Evolutionary conservation across 2,797 vertebrate species (phyloP), one percentile per base, ranked within the genome.

Genomic region (Taeniopygia guttata): DNA sequence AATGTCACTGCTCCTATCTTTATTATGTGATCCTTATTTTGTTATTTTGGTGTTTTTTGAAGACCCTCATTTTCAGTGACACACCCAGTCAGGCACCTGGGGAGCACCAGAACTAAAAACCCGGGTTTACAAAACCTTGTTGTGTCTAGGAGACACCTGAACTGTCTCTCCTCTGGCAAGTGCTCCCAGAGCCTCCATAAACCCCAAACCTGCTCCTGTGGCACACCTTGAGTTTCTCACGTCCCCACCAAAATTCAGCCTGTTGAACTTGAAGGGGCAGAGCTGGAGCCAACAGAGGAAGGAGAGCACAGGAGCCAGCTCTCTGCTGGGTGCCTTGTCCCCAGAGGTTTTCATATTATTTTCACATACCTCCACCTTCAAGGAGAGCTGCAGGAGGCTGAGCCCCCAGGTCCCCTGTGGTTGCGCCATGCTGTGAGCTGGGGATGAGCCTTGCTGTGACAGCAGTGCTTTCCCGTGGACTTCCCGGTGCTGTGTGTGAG

Each of bases 401-500:
- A 88, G 29, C 22, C 22, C 4, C 0, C 9, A 5, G 45, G 30
- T 66, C 2, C 22, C 32, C 43, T 1, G 1, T 3, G 40, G 52
- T 12, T 0, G 1, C n/a, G 69, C 52, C 62, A 5, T 3, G 12
- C 17, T 4, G 5, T 2, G 10, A 67, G 40, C 34, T 23, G 5
- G 58, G 10, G 7, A 40, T 29, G 43, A 82, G 43, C 25, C 51
- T 30, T 45, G 48, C 62, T 70, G 66, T 13, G 30, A 46, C 0
- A 0, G 52, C 14, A 9, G 43, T 1, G 58, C 11, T 23, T 72
- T 59, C 30, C 73, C 40, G 20, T 7, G 27, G 72, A 30, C 51
- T 89, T 91, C 23, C 78, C 0, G 0, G 55, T 34, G 38, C 43
- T 0, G 0, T 7, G 13, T 25, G 51, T 2, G 3, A 83, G 40